phyloP scores from a whole-genome alignment of 2,113 vertebrate species.

The Sylvilagus bachmani region DNA sequence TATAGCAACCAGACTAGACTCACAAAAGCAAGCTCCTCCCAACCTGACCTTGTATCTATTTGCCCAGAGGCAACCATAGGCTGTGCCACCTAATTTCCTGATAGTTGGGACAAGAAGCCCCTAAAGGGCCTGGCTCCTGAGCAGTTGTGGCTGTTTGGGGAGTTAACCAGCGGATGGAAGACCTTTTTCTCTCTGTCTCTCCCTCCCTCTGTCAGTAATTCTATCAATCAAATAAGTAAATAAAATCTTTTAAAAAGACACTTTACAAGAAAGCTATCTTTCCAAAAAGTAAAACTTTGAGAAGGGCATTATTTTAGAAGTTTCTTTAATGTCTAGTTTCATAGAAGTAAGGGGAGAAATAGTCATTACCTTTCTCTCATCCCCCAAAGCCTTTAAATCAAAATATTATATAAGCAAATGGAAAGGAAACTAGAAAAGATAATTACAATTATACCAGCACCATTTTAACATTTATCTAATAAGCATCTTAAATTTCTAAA shows the following conservation, averaged over 20 bases:
- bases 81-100: no score
- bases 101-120: no score
- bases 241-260: neutral
- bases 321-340: neutral
- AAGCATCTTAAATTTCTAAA: constrained; percentile 76
- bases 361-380: neutral
- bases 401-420: constrained; percentile 12
- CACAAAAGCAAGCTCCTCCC: no score
- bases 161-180: no score
- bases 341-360: neutral
- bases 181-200: no score
- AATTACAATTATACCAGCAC: constrained; percentile 18
- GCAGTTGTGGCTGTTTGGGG: no score
- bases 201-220: no score
- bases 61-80: no score
- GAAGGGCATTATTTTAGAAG: neutral
- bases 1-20: no score
- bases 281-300: constrained; percentile 23
- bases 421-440: constrained; percentile 49
- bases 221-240: no score
- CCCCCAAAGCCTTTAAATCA: neutral
- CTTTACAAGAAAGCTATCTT: neutral
- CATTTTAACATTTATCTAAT: constrained; percentile 70
- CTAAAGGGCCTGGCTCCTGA: no score
- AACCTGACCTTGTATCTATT: no score